Evolutionary conservation across 1,140 invertebrate genomes (phyloP), one percentile per base, ranked within the genome.

Genomic region (Sminthurides bifidus): DNA sequence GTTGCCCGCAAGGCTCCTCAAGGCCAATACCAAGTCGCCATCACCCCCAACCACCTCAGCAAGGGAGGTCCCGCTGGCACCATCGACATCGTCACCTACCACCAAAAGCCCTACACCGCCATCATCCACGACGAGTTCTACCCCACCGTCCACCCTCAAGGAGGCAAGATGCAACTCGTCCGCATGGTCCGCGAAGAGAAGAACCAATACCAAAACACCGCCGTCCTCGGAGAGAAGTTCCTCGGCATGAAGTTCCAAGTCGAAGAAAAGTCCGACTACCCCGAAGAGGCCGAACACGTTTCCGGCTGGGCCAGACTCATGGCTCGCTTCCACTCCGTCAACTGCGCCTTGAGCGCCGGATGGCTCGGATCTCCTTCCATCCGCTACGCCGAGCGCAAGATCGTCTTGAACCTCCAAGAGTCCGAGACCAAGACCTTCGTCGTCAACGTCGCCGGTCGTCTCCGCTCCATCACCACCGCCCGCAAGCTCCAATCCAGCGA

Each of bases 71-170:
- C 59, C 17, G 15, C 26, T 38, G 54, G 59, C 43, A 52, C 48
- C 10, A 55, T 65, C 33, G 52, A 61, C 33, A 5, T 65, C 17
- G 37, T 59, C 23, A 60, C 57, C 49, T 61, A 57, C 52, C 63
- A 65, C 55, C 53, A 57, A 24, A 43, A 12, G 0, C 63, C 63
- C 45, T 65, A 61, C 58, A 59, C 60, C 19, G 58, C 58, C 33
- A 58, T 65, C 44, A 51, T 65, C 35, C 52, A 35, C 17, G 63
- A 65, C 30, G 63, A 60, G 21, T 52, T 58, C 52, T 65, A 56
- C 49, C 63, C 63, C 31, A 52, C 50, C 21, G 21, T 44, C 14
- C 51, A 59, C 23, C 51, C 14, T 21, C 24, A 61, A 38, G 63
- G 56, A 40, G 63, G 59, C 24, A 55, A 58, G 40, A 56, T 65